Percentiles rank a stretch among this genome's conserved stretches.
phyloP scores from a whole-genome alignment of 2,797 vertebrate genomes.

The Echeneis naucrates region DNA sequence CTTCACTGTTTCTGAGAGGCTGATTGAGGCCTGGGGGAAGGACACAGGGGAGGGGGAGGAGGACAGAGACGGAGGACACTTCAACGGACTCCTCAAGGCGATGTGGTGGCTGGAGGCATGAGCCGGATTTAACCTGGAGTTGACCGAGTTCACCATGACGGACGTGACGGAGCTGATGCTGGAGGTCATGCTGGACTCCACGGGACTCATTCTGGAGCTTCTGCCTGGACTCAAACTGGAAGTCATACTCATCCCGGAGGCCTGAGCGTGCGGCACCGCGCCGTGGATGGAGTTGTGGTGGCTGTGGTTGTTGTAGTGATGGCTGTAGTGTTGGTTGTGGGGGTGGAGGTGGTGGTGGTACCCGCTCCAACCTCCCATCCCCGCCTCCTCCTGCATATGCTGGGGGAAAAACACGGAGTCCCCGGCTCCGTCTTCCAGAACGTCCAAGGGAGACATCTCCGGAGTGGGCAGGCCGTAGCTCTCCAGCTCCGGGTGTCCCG shows the following conservation, averaged over 20 bases:
- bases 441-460: constrained; percentile 98
- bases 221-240: constrained; percentile 55
- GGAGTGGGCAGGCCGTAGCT: constrained; percentile 96
- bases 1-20: constrained; percentile 87
- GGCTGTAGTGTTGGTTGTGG: constrained; percentile 79
- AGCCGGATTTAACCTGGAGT: constrained; percentile 50
- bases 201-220: constrained; percentile 56
- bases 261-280: constrained; percentile 52
- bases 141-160: constrained; percentile 4
- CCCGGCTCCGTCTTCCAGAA: constrained; percentile 88
- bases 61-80: constrained; percentile 73
- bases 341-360: constrained; percentile 86
- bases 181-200: constrained; percentile 52
- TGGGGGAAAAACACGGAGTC: constrained; percentile 96
- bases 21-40: constrained; percentile 85
- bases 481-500: constrained; percentile 91
- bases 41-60: constrained; percentile 69
- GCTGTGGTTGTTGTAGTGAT: constrained; percentile 78
- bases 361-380: constrained; percentile 86
- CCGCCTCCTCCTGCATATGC: constrained; percentile 92
- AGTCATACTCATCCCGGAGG: constrained; percentile 49
- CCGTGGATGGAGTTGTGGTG: constrained; percentile 67
- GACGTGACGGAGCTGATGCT: constrained; percentile 47
- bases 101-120: constrained; percentile 65
- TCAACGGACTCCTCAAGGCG: constrained; percentile 71